Conservation (phyloP, 2,113 vertebrate species). For the Xiphorhynchus elegans region DNA sequence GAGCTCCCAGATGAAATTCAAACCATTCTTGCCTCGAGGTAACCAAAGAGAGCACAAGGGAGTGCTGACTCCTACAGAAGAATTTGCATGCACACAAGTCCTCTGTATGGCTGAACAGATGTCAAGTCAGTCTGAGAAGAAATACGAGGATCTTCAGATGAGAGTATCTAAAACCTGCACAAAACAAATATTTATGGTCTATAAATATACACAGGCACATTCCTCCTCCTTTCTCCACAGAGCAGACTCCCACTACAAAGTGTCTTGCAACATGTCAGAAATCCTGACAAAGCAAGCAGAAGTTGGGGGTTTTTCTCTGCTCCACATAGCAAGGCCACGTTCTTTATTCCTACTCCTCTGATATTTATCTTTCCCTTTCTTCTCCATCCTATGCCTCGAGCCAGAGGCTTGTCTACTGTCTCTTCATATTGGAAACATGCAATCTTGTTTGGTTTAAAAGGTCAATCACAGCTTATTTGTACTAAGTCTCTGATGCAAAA, state of each 20-base stretch:
- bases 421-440: conserved; percentile 60
- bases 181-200: conserved; percentile 42
- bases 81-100: background rate
- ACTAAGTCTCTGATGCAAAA: conserved; percentile 43
- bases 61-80: background rate
- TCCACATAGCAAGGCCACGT: background rate
- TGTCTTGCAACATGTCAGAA: conserved; percentile 22
- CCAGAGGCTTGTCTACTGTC: conserved; percentile 61
- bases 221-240: background rate
- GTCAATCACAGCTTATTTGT: conserved; percentile 68
- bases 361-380: conserved; percentile 55
- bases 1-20: background rate
- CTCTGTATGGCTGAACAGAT: background rate
- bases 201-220: conserved; percentile 14
- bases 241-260: conserved; percentile 33
- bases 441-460: conserved; percentile 72
- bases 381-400: conserved; percentile 66
- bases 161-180: conserved; percentile 17
- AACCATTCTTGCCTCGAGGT: background rate
- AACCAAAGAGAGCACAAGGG: background rate
- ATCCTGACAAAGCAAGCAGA: conserved; percentile 26
- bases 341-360: conserved; percentile 30
- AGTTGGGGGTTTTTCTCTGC: background rate
- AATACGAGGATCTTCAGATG: background rate
- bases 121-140: background rate